These are phyloP conservation scores for Labeo rohita DNA, from an alignment of 2,113 vertebrate species.

Conservation along the genomic window DNA sequence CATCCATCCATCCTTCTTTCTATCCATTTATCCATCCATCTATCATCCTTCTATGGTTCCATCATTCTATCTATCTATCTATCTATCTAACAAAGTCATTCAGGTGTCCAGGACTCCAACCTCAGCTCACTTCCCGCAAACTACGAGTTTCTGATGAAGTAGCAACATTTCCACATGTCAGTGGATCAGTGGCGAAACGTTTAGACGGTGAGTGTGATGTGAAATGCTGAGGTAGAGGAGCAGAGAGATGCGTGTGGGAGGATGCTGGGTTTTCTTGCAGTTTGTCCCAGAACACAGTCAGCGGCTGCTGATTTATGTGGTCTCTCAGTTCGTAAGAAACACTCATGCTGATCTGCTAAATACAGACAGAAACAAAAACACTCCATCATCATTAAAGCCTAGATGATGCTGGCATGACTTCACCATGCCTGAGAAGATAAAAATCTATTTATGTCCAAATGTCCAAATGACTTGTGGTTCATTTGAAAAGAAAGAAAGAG, in stretches of 20 bases:
- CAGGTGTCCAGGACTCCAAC: not conserved
- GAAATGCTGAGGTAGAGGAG: not conserved
- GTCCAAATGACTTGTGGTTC: not conserved
- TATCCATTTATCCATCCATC: not conserved
- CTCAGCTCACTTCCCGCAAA: not conserved
- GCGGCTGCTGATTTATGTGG: constrained; percentile 27
- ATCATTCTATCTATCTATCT: too few species aligned
- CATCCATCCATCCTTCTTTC: not conserved
- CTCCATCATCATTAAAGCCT: constrained; percentile 11
- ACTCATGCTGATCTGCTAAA: constrained; percentile 31
- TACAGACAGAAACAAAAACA: constrained; percentile 13
- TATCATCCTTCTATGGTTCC: too few species aligned
- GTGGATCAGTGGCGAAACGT: not conserved
- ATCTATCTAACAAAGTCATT: not conserved
- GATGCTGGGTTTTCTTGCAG: constrained; percentile 7
- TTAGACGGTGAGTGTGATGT: not conserved
- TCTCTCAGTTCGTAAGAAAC: not conserved
- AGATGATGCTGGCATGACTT: constrained; percentile 7
- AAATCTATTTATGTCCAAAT: not conserved
- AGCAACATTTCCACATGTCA: not conserved
- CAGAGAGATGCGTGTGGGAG: not conserved
- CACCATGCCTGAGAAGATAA: not conserved
- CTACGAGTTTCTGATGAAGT: not conserved
- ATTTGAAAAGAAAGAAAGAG: not conserved
- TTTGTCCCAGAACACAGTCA: constrained; percentile 14